Conservation (phyloP, 2,797 vertebrate species). For the Carcharodon carcharias region DNA sequence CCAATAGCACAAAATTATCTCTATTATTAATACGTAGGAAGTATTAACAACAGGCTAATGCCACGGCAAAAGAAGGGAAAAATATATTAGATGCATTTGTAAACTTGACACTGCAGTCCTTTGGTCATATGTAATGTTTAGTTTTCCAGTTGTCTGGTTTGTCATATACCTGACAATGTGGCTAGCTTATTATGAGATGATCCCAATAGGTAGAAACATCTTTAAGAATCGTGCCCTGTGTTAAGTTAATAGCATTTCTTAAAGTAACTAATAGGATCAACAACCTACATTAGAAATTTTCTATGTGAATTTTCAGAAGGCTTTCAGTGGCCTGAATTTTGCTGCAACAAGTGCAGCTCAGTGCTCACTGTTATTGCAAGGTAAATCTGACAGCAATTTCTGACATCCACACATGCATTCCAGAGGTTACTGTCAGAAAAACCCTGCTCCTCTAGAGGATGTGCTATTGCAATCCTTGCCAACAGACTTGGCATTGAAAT, state of each 20-base stretch:
- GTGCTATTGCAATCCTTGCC: too few species aligned
- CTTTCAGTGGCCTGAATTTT: neutral
- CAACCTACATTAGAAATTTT: neutral
- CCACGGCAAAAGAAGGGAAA: neutral
- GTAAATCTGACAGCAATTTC: too few species aligned
- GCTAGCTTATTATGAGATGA: neutral
- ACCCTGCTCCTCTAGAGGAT: too few species aligned
- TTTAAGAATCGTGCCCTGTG: neutral
- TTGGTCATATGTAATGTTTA: neutral
- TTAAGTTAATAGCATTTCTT: neutral
- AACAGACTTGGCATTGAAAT: too few species aligned
- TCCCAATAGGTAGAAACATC: neutral
- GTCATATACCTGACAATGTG: neutral
- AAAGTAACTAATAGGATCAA: neutral
- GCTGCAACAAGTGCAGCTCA: too few species aligned
- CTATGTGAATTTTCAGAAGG: neutral
- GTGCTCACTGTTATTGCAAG: too few species aligned
- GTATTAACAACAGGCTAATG: neutral
- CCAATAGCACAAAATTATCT: neutral
- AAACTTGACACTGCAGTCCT: neutral
- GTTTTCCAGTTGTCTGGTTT: neutral
- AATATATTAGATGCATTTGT: neutral
- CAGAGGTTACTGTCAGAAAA: too few species aligned
- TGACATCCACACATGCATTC: too few species aligned
- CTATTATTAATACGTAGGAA: neutral